Percentiles rank a stretch among this genome's conserved stretches.
Evolutionary conservation across 2,888 invertebrate species (phyloP).

Genomic region (Mythimna impura): DNA sequence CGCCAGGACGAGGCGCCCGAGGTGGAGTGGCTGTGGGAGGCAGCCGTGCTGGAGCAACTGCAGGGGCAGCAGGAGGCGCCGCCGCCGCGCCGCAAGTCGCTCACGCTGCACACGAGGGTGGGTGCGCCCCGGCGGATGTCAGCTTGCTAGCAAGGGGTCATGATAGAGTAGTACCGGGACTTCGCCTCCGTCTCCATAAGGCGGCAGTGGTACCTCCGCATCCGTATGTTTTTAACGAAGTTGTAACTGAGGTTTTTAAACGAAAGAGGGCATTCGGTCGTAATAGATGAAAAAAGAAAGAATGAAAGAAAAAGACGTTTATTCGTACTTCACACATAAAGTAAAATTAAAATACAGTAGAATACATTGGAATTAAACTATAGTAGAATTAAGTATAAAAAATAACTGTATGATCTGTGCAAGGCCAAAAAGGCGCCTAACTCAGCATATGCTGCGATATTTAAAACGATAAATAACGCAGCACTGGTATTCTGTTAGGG

Average conservation of each 20-base stretch:
- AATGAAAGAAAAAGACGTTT: too few relatives aligned
- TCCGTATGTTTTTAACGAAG: too few relatives aligned
- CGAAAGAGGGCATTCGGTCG: neutral
- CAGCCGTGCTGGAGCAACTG: constrained; percentile 56
- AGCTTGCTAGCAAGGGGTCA: neutral
- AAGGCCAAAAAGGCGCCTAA: too few relatives aligned
- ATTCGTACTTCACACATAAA: too few relatives aligned
- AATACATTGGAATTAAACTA: too few relatives aligned
- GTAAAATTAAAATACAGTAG: too few relatives aligned
- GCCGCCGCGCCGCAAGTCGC: constrained; percentile 66
- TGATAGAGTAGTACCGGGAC: neutral
- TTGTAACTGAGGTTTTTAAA: neutral
- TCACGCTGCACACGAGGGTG: constrained; percentile 54
- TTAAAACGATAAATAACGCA: too few relatives aligned
- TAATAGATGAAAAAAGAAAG: too few relatives aligned
- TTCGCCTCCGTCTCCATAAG: neutral
- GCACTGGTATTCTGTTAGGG: too few relatives aligned
- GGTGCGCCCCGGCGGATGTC: neutral
- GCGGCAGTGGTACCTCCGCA: neutral
- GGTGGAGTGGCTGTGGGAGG: constrained; percentile 80
- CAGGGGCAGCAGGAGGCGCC: constrained; percentile 62
- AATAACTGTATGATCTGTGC: too few relatives aligned
- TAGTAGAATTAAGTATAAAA: too few relatives aligned
- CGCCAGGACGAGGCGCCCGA: constrained; percentile 53
- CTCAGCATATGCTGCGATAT: too few relatives aligned